Evolutionary conservation across 1,140 invertebrate species (phyloP).

Genomic region (Triops longicaudatus): DNA sequence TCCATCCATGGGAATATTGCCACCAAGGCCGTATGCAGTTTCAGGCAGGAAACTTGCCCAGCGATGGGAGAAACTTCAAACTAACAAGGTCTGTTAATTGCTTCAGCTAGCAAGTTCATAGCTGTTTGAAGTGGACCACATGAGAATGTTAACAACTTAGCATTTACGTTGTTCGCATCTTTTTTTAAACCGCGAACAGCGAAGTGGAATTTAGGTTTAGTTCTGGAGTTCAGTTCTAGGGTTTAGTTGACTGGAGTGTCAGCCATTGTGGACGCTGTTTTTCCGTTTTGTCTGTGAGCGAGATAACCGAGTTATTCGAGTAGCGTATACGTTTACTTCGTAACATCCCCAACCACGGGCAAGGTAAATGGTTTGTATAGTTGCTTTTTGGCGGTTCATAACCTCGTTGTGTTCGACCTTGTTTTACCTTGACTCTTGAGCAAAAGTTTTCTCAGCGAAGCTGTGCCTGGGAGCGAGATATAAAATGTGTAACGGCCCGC

Average conservation of each 20-base stretch:
- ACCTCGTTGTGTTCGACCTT: not conserved
- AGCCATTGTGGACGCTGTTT: not conserved
- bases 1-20: not conserved
- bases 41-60: no score
- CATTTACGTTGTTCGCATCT: no score
- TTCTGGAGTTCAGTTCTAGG: no score
- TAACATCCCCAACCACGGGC: not conserved
- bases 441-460: not conserved
- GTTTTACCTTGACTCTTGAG: slow-evolving; percentile 3
- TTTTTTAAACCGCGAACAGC: no score
- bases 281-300: not conserved
- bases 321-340: slow-evolving; percentile 3
- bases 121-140: no score
- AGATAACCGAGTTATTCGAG: not conserved
- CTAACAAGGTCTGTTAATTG: no score
- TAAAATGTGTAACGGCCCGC: not conserved
- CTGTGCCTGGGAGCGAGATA: not conserved
- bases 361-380: slow-evolving; percentile 15
- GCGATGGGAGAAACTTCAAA: no score
- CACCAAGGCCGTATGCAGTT: no score
- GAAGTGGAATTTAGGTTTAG: no score
- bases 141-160: no score
- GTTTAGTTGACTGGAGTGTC: not conserved
- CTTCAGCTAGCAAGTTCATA: no score
- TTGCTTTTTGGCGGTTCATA: slow-evolving; percentile 7